Conservation (phyloP, 2,113 vertebrate species). For the Anoura caudifer region DNA sequence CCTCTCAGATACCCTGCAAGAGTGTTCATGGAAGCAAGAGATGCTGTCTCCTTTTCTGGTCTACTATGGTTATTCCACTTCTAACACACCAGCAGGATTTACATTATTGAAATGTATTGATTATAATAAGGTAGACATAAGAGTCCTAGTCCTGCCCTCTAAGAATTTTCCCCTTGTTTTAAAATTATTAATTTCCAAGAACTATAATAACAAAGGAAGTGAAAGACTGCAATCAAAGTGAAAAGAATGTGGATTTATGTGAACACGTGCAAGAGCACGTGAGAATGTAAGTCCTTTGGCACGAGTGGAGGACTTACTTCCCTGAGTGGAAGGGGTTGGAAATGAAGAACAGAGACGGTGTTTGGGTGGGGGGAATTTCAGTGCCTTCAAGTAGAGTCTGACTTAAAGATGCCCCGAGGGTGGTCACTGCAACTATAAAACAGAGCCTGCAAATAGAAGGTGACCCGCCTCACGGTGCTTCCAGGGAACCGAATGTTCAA, state of each 20-base stretch:
- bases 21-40: neutral
- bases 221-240: neutral
- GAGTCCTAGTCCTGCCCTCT: neutral
- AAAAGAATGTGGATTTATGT: neutral
- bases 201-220: neutral
- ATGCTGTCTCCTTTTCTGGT: neutral
- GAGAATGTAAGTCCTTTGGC: neutral
- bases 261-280: neutral
- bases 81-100: neutral
- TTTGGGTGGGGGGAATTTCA: neutral
- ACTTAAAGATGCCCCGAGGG: neutral
- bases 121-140: neutral
- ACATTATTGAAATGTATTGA: neutral
- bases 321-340: neutral
- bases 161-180: neutral
- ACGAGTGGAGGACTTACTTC: neutral
- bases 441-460: neutral
- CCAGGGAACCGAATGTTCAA: neutral
- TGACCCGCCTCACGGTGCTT: neutral
- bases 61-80: neutral
- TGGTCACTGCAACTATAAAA: neutral
- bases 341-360: neutral
- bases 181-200: constrained; percentile 21
- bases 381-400: neutral
- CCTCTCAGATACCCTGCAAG: neutral